Conservation (phyloP, 1,140 invertebrate species). For the Littorina saxatilis region DNA sequence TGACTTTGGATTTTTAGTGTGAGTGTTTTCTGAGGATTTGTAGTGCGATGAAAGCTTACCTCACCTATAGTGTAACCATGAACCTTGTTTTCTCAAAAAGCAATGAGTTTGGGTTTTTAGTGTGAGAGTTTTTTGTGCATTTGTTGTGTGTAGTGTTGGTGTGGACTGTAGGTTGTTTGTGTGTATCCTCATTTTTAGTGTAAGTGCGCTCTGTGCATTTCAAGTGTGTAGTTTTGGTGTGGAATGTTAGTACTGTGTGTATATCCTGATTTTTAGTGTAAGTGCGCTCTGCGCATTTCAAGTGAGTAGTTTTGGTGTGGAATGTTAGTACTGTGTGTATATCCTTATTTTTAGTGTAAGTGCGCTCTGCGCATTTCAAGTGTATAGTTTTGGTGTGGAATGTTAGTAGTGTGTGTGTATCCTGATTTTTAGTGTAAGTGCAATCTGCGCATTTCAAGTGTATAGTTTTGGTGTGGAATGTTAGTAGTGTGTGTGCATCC, state of each 20-base stretch:
- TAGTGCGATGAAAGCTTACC: constrained; percentile 12
- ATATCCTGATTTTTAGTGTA: not conserved
- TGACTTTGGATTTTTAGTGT: constrained; percentile 50
- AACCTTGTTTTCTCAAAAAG: constrained; percentile 45
- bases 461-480: not conserved
- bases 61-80: constrained; percentile 37
- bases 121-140: constrained; percentile 41
- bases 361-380: not conserved
- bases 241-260: not conserved
- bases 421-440: not conserved
- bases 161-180: not conserved
- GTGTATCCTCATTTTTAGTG: not conserved
- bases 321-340: not conserved
- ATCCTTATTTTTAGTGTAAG: not conserved
- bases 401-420: constrained; percentile 1
- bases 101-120: constrained; percentile 49
- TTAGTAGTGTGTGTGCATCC: no score
- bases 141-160: not conserved
- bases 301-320: not conserved
- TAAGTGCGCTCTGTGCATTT: not conserved
- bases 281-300: not conserved
- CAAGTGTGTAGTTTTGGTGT: not conserved
- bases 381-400: not conserved
- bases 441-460: not conserved
- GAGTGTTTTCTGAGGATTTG: constrained; percentile 36